Base-by-base conservation (phyloP, 2,113 vertebrate genomes). In the Sterrhoptilus dennistouni region DNA sequence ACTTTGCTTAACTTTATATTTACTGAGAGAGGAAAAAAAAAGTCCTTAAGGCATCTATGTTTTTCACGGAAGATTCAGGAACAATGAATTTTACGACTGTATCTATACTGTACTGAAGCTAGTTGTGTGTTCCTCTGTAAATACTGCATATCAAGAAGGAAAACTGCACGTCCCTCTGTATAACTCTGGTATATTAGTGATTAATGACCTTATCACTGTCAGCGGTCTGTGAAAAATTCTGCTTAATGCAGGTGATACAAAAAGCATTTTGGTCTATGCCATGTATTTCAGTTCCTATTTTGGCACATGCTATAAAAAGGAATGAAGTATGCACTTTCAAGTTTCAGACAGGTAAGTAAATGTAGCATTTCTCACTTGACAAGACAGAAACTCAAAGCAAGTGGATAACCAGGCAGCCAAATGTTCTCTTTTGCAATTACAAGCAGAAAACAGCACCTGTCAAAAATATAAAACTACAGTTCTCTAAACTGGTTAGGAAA, bases 401-500 rank as follows among this genome's bases (percentile, higher is more conserved):
- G 44, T 33, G 31, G 24, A 76, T 65, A 93, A 94, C 90, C 59
- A 95, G 72, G 83, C 69, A 95, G 77, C 72, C 36, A 72, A 94
- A 95, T 78, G 57, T 2, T 11, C 56, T 91, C 47, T 87, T 95
- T 94, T 57, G 66, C 66, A 95, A 84, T 90, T 56, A 92, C 36
- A 92, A 53, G 20, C 89, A 65, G 93, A 93, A 97, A 96, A 93
- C 10, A 83, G 75, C 66, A 87, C 42, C 44, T 77, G 89, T 83
- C 44, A 68, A 27, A 31, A 57, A 50, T 12, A 44, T 21, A 69
- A 87, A 85, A 71, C 40, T 36, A 49, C 83, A 93, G 83, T 94
- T 95, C 75, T 83, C 75, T 80, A 91, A 95, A 95, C 49, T 93
- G 52, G 24, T 87, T 95, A 90, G 81, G 76, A 94, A 96, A 93